Evolutionary conservation across 2,888 invertebrate species (phyloP).

Genomic region (Seira ritae): DNA sequence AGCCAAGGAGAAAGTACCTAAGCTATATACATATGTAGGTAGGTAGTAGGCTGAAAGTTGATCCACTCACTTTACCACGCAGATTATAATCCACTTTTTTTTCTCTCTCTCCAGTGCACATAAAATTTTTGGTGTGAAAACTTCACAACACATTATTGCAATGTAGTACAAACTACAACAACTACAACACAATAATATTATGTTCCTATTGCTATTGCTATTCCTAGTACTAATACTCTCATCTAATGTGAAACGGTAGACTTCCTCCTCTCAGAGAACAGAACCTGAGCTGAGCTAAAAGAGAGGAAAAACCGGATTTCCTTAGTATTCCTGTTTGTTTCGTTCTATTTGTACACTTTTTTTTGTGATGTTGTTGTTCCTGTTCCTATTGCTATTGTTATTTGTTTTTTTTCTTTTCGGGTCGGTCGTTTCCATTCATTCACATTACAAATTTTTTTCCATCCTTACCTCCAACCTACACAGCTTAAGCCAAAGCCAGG

Average conservation of each 20-base stretch:
- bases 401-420: constrained; percentile 8
- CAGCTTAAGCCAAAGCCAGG: not conserved
- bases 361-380: constrained; percentile 26
- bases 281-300: not conserved
- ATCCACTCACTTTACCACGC: not conserved
- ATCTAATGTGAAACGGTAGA: too few relatives aligned
- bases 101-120: too few relatives aligned
- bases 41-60: too few relatives aligned
- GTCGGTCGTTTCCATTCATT: not conserved
- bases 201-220: too few relatives aligned
- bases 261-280: not conserved
- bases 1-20: not conserved
- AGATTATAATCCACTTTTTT: constrained; percentile 21
- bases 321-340: constrained; percentile 25
- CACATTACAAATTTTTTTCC: not conserved
- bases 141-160: not conserved
- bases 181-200: too few relatives aligned
- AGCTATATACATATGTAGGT: too few relatives aligned
- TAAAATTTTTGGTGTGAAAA: constrained; percentile 56
- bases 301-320: constrained; percentile 50
- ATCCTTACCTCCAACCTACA: not conserved
- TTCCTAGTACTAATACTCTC: too few relatives aligned
- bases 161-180: not conserved
- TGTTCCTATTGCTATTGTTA: constrained; percentile 28
- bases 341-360: constrained; percentile 38